Percentiles rank a stretch among this genome's conserved stretches.
These are phyloP conservation scores for Nasua narica DNA, from an alignment of 2,797 vertebrate genomes.

Conservation along the genomic window DNA sequence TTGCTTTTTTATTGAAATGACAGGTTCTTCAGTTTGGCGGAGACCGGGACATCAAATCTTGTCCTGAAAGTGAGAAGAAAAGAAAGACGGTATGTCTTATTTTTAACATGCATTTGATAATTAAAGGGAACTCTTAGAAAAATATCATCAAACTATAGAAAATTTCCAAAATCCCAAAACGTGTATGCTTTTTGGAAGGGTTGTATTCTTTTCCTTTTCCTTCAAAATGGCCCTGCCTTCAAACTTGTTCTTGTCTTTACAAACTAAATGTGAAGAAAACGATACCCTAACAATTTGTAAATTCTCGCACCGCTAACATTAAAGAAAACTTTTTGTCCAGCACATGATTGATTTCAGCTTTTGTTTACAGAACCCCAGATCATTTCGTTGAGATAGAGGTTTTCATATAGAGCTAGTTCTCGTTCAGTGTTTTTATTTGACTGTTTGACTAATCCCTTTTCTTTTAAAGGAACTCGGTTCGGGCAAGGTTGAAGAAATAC, in stretches of 20 bases:
- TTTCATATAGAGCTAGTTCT: background rate
- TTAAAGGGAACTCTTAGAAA: background rate
- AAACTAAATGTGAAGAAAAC: background rate
- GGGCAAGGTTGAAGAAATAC: conserved; percentile 62
- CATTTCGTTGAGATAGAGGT: background rate
- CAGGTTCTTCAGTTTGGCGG: conserved; percentile 79
- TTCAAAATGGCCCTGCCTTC: background rate
- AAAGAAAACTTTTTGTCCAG: background rate
- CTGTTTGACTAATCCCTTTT: background rate
- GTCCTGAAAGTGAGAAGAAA: conserved; percentile 60
- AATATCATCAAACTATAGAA: background rate
- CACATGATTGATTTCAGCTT: background rate
- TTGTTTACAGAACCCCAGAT: background rate
- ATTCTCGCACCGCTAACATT: background rate
- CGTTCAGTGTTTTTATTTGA: background rate
- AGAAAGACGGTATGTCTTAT: conserved; percentile 51
- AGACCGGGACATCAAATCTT: conserved; percentile 24
- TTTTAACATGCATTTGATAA: background rate
- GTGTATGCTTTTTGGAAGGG: background rate
- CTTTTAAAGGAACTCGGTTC: conserved; percentile 53
- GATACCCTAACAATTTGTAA: background rate
- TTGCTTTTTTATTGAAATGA: conserved; percentile 36
- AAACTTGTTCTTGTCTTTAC: background rate
- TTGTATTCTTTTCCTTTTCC: background rate
- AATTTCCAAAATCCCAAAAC: background rate